A percentile compares a stretch with the other conserved stretches of the same genome.
Evolutionary conservation across 1,140 invertebrate species (phyloP).

Genomic region (Drosophila subobscura): DNA sequence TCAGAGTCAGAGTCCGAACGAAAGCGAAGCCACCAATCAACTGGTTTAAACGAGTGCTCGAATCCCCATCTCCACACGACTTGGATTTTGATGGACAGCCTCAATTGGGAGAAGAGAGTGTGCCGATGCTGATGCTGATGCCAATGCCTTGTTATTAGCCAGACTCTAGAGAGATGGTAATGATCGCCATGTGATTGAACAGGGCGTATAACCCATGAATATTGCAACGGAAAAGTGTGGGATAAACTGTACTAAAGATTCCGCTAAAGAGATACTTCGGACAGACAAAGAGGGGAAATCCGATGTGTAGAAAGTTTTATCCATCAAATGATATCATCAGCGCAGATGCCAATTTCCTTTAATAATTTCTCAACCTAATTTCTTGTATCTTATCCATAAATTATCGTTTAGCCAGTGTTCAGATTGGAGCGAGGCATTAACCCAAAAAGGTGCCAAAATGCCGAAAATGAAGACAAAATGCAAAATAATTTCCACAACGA

Average conservation of each 20-base stretch:
- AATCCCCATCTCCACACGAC: slow-evolving; percentile 24
- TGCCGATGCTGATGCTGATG: slow-evolving; percentile 34
- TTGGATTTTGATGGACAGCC: slow-evolving; percentile 57
- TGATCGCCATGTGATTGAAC: slow-evolving; percentile 50
- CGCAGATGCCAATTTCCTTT: slow-evolving; percentile 39
- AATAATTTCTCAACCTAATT: slow-evolving; percentile 47
- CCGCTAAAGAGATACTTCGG: not conserved
- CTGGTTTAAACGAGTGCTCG: slow-evolving; percentile 48
- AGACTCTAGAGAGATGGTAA: slow-evolving; percentile 29
- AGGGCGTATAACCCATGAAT: slow-evolving; percentile 41
- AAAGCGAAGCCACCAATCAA: slow-evolving; percentile 70
- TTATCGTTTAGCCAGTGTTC: slow-evolving; percentile 29
- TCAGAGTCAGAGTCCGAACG: slow-evolving; percentile 47
- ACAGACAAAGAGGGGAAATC: slow-evolving; percentile 33
- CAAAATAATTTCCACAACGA: slow-evolving; percentile 25
- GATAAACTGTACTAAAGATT: slow-evolving; percentile 38
- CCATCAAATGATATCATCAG: slow-evolving; percentile 34
- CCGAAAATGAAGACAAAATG: slow-evolving; percentile 19
- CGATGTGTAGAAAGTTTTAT: slow-evolving; percentile 41
- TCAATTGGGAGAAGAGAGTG: slow-evolving; percentile 39
- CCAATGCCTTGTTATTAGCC: slow-evolving; percentile 46
- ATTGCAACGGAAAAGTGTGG: slow-evolving; percentile 20
- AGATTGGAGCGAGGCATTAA: slow-evolving; percentile 21
- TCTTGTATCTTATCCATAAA: slow-evolving; percentile 36
- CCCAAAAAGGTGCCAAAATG: slow-evolving; percentile 31